Percentiles rank a stretch among this genome's conserved stretches.
These are phyloP conservation scores for Megaptera novaeangliae DNA, from an alignment of 2,113 vertebrate genomes.

Conservation along the genomic window DNA sequence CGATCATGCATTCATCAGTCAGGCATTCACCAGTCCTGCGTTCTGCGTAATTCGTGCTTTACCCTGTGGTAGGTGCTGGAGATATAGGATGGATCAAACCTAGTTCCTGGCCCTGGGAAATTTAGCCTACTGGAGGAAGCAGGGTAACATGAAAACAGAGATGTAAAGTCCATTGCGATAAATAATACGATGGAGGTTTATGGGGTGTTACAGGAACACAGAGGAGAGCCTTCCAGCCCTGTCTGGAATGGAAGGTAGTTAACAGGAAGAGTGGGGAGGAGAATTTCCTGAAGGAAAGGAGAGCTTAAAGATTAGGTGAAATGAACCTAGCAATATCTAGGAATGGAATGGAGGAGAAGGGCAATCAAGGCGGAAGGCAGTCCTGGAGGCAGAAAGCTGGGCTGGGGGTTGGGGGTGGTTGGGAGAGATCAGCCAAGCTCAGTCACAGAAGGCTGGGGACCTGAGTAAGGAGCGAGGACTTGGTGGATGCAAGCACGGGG, in stretches of 20 bases:
- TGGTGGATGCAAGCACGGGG: fast-evolving
- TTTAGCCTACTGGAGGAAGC: neutral
- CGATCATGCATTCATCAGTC: neutral
- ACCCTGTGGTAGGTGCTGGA: neutral
- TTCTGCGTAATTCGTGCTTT: neutral
- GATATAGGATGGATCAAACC: neutral
- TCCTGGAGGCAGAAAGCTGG: neutral
- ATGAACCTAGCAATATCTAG: neutral
- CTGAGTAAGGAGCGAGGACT: no score
- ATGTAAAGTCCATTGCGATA: neutral
- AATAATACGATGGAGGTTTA: neutral
- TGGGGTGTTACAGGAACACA: neutral
- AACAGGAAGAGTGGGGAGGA: neutral
- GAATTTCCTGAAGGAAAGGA: neutral
- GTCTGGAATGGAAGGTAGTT: no score
- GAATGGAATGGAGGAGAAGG: neutral
- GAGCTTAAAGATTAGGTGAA: neutral
- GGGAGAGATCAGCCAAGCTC: no score
- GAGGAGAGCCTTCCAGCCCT: neutral
- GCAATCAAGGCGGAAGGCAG: fast-evolving
- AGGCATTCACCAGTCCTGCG: neutral
- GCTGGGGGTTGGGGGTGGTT: fast-evolving
- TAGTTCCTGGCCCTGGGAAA: neutral
- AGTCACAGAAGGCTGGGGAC: no score
- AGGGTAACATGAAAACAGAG: neutral